These are phyloP conservation scores for Melinopterus prodromus DNA, from an alignment of 2,888 invertebrate species.

Conservation along the genomic window DNA sequence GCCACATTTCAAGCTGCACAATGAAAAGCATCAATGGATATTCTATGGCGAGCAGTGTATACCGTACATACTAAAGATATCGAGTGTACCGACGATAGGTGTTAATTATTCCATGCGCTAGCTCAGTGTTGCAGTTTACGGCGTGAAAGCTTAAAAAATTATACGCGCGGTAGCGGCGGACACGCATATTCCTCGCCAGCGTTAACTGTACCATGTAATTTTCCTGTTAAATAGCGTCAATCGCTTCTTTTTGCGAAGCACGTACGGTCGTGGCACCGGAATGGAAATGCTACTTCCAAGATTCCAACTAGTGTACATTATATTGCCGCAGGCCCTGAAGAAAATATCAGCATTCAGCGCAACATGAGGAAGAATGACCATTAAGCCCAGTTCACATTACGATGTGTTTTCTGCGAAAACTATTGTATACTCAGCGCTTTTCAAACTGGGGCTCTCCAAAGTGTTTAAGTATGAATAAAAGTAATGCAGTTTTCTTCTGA, in stretches of 20 bases:
- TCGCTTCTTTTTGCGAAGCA: background rate
- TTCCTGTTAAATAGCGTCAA: background rate
- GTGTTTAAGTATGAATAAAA: no score
- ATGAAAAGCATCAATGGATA: background rate
- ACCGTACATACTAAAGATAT: background rate
- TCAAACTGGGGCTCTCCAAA: no score
- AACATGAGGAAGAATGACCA: no score
- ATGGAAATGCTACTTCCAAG: background rate
- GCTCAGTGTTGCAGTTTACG: background rate
- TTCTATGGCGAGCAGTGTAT: background rate
- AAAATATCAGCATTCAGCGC: no score
- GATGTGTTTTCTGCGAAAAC: no score
- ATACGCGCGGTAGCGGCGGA: background rate
- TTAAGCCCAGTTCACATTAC: no score
- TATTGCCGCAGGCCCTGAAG: background rate
- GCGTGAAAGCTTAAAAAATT: constrained; percentile 4
- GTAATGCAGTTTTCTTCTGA: no score
- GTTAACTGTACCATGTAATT: background rate
- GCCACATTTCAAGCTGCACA: background rate
- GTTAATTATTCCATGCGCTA: background rate
- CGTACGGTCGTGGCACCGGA: background rate
- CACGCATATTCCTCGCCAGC: background rate
- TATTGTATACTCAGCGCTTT: no score
- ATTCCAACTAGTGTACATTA: background rate
- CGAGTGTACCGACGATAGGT: background rate